These are phyloP conservation scores for Diceros bicornis DNA, from an alignment of 2,797 vertebrate species.

Conservation along the genomic window DNA sequence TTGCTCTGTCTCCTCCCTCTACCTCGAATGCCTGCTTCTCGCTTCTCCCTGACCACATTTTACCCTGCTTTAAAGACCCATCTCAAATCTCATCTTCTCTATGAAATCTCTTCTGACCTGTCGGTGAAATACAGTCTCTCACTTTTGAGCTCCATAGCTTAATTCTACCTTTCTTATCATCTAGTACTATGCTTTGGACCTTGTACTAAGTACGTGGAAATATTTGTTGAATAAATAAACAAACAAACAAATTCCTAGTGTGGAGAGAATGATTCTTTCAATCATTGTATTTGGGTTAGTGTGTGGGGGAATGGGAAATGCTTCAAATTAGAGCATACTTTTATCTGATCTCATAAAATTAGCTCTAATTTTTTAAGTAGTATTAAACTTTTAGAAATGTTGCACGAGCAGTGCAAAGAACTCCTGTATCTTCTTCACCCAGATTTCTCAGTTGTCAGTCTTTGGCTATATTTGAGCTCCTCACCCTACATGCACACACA, in stretches of 20 bases:
- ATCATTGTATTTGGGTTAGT: background rate
- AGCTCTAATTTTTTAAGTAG: background rate
- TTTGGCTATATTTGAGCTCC: background rate
- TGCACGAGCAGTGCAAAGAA: background rate
- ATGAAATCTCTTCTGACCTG: background rate
- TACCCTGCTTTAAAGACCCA: background rate
- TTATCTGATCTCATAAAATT: slow-evolving; percentile 33
- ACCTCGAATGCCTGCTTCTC: background rate
- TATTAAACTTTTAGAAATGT: slow-evolving; percentile 46
- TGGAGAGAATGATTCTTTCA: background rate
- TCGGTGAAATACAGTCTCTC: background rate
- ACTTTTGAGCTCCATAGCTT: background rate
- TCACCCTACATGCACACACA: background rate
- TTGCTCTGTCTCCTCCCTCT: background rate
- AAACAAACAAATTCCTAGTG: background rate
- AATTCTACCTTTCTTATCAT: slow-evolving; percentile 27
- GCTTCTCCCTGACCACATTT: background rate
- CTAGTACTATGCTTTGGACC: background rate
- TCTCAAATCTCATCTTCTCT: slow-evolving; percentile 4
- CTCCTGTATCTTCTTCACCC: background rate
- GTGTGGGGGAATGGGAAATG: background rate
- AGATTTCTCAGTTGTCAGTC: background rate
- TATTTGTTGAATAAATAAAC: background rate
- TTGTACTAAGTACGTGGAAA: background rate
- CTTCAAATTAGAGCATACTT: background rate